phyloP scores from a whole-genome alignment of 2,797 vertebrate species.

The Xerus rutilus region DNA sequence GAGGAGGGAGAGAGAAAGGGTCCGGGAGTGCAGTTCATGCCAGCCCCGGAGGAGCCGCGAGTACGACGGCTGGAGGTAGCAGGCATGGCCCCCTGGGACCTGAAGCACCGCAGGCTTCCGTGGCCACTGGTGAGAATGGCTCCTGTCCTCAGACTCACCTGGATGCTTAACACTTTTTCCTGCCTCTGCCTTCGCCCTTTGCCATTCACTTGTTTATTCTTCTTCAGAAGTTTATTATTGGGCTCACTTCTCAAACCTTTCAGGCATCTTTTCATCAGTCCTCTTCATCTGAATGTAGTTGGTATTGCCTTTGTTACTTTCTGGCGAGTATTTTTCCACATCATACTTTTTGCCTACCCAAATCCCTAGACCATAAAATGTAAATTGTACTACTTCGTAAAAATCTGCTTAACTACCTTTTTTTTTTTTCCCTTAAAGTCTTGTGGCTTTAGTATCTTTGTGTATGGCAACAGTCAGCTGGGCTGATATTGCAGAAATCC shows the following conservation, averaged over 20 bases:
- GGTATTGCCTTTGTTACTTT: neutral
- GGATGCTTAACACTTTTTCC: neutral
- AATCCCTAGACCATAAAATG: neutral
- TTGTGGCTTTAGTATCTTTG: neutral
- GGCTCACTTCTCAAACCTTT: neutral
- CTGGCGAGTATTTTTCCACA: no score
- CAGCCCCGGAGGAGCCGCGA: neutral
- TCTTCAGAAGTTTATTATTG: neutral
- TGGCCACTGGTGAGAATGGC: constrained; percentile 72
- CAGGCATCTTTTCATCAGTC: neutral
- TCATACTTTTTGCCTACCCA: neutral
- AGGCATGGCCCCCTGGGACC: neutral
- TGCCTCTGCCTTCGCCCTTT: rapidly evolving
- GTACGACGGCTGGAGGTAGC: neutral
- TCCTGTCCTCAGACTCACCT: neutral
- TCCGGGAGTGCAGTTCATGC: neutral
- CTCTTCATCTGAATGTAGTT: neutral
- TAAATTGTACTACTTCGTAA: neutral
- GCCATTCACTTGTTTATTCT: rapidly evolving
- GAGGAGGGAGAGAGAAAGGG: constrained; percentile 59
- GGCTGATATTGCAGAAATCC: neutral
- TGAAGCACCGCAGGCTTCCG: neutral
- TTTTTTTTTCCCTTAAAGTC: neutral
- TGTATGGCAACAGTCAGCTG: neutral
- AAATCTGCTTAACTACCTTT: neutral